phyloP scores from a whole-genome alignment of 2,888 invertebrate species.

The Lasius platythorax region DNA sequence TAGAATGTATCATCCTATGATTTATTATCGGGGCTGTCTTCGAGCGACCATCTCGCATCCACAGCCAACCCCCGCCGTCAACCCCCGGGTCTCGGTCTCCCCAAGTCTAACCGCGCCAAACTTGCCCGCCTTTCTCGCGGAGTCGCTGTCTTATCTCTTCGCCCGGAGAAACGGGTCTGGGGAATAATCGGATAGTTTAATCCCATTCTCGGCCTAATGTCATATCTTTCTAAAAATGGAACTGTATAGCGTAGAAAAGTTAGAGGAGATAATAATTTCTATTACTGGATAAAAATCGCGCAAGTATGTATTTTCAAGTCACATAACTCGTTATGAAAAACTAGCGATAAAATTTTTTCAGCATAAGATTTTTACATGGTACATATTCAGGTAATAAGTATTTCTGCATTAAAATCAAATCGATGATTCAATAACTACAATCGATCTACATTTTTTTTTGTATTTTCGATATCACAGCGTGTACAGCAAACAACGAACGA shows the following conservation, averaged over 20 bases:
- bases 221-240: slow-evolving; percentile 18
- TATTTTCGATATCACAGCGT: background rate
- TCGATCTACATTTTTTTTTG: background rate
- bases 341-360: background rate
- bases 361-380: background rate
- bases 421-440: background rate
- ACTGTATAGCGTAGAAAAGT: background rate
- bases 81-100: slow-evolving; percentile 30
- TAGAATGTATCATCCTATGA: slow-evolving; percentile 84
- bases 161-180: slow-evolving; percentile 52
- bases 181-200: slow-evolving; percentile 59
- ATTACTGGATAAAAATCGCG: background rate
- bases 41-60: slow-evolving; percentile 75
- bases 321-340: background rate
- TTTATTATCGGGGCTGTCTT: slow-evolving; percentile 82
- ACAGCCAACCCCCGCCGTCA: slow-evolving; percentile 63
- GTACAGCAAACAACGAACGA: background rate
- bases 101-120: slow-evolving; percentile 58
- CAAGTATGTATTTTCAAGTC: background rate
- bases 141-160: slow-evolving; percentile 60
- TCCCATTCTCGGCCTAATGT: slow-evolving; percentile 38
- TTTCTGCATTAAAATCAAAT: background rate
- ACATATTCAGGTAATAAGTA: background rate
- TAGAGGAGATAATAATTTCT: background rate
- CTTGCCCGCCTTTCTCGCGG: slow-evolving; percentile 52